A percentile compares a stretch with the other conserved stretches of the same genome.
These are phyloP conservation scores for Ptychoptera albimana DNA, from an alignment of 2,888 invertebrate genomes.

Conservation along the genomic window DNA sequence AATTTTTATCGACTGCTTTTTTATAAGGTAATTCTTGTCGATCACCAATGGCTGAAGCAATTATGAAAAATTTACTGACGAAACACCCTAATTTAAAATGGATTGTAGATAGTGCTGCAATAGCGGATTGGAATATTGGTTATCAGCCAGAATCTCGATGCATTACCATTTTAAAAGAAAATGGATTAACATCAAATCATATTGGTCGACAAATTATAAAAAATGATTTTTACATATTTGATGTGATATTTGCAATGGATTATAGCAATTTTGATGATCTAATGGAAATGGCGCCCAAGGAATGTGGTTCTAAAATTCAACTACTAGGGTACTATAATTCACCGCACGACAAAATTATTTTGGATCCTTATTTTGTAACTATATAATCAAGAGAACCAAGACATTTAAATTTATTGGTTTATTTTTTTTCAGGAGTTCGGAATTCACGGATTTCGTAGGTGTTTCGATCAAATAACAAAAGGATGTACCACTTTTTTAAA, in stretches of 20 bases:
- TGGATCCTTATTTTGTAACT: conserved; percentile 85
- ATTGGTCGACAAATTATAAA: conserved; percentile 44
- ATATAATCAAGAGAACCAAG: too few relatives aligned
- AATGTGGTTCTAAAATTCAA: conserved; percentile 50
- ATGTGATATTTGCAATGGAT: conserved; percentile 92
- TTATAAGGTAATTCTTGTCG: conserved; percentile 77
- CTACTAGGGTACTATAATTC: conserved; percentile 73
- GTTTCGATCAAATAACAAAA: conserved; percentile 18
- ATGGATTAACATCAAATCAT: conserved; percentile 44
- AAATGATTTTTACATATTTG: conserved; percentile 59
- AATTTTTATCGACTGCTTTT: not conserved
- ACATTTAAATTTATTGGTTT: not conserved
- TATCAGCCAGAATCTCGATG: conserved; percentile 56
- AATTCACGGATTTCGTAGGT: conserved; percentile 18
- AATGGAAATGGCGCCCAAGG: conserved; percentile 39
- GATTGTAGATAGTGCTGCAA: conserved; percentile 79
- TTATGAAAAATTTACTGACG: conserved; percentile 38
- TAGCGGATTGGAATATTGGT: conserved; percentile 74
- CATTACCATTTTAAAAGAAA: conserved; percentile 34
- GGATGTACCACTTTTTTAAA: conserved; percentile 15
- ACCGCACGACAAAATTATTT: conserved; percentile 56
- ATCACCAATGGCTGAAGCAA: conserved; percentile 87
- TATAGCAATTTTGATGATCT: conserved; percentile 58
- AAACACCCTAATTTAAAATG: conserved; percentile 35
- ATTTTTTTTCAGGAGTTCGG: conserved; percentile 14